Conservation (phyloP, 2,888 invertebrate species). For the Agonopterix subpropinquella region DNA sequence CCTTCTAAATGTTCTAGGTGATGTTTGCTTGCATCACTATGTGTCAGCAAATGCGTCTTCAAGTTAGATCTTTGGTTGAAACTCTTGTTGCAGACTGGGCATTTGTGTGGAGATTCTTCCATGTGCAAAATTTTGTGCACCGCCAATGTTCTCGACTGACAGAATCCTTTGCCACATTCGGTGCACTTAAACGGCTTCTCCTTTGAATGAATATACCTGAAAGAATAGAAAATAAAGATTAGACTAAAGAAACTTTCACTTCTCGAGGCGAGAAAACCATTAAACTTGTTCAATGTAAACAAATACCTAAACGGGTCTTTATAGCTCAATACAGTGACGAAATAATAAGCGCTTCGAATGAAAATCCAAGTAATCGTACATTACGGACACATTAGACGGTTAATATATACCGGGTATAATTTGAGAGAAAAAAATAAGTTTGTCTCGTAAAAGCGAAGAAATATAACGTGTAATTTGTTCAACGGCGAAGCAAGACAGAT, state of each 20-base stretch:
- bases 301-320: constrained; percentile 32
- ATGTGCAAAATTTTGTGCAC: constrained; percentile 96
- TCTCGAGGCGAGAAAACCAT: constrained; percentile 23
- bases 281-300: constrained; percentile 32
- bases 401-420: constrained; percentile 49
- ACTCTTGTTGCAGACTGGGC: constrained; percentile 89
- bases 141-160: constrained; percentile 96
- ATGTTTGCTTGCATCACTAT: constrained; percentile 80
- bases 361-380: constrained; percentile 48
- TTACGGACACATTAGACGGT: constrained; percentile 52
- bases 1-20: constrained; percentile 68
- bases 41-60: constrained; percentile 92
- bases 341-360: constrained; percentile 42
- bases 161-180: constrained; percentile 98
- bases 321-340: constrained; percentile 38
- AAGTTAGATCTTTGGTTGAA: constrained; percentile 96
- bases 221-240: constrained; percentile 41
- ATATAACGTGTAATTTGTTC: constrained; percentile 74
- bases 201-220: constrained; percentile 97
- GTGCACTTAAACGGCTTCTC: constrained; percentile 99
- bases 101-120: constrained; percentile 96
- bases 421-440: constrained; percentile 49
- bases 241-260: constrained; percentile 40
- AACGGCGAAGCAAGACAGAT: constrained; percentile 69
- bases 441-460: constrained; percentile 73